A percentile compares a stretch with the other conserved stretches of the same genome.
These are phyloP conservation scores for Phylloscopus trochiloides DNA, from an alignment of 2,113 vertebrate species.

Conservation along the genomic window DNA sequence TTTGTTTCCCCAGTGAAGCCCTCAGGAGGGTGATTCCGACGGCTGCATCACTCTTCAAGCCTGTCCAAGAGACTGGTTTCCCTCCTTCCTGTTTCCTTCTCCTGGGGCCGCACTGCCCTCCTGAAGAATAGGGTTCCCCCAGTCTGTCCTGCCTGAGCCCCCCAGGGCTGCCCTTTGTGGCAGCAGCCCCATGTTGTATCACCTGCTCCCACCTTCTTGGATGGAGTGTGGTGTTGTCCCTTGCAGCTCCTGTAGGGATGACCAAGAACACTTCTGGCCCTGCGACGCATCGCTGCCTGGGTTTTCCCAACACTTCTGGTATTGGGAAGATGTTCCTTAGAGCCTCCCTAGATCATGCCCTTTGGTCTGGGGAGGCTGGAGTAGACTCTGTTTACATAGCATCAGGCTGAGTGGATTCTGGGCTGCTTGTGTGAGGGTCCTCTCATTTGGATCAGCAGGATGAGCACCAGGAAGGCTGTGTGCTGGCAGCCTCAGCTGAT, in stretches of 20 bases:
- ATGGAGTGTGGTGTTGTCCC: accelerated
- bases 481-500: not conserved
- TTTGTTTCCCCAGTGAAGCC: not conserved
- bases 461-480: accelerated
- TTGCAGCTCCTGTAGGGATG: not conserved
- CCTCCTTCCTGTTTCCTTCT: not conserved
- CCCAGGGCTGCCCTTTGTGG: not conserved
- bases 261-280: not conserved
- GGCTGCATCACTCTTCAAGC: not conserved
- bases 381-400: not conserved
- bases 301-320: not conserved
- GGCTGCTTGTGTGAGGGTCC: not conserved
- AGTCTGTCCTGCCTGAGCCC: not conserved
- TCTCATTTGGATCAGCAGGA: not conserved
- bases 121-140: not conserved
- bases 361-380: not conserved
- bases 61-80: not conserved
- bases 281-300: accelerated
- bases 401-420: not conserved
- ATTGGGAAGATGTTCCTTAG: not conserved
- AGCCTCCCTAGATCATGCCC: not conserved
- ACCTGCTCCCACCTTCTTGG: not conserved
- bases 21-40: not conserved
- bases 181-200: not conserved
- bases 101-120: accelerated